Conservation (phyloP, 2,113 vertebrate genomes). For the Leptosomus discolor region DNA sequence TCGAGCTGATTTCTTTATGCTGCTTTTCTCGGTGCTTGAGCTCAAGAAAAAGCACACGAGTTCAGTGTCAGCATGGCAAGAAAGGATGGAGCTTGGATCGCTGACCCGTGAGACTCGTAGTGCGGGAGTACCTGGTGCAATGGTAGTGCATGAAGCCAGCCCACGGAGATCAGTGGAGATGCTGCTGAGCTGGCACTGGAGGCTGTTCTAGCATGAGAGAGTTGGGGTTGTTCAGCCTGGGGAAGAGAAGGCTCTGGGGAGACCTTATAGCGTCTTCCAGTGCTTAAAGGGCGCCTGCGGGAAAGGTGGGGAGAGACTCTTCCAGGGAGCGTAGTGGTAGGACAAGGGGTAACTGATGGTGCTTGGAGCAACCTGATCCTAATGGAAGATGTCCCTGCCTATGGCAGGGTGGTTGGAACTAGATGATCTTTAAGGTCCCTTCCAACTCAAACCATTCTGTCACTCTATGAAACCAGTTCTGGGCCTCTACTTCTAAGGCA, state of each 20-base stretch:
- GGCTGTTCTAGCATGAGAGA: background rate
- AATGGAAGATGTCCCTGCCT: no score
- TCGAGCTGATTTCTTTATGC: background rate
- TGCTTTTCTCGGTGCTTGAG: background rate
- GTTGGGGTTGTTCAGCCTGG: no score
- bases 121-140: background rate
- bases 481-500: background rate
- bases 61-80: background rate
- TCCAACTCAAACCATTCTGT: no score
- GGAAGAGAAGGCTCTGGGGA: no score
- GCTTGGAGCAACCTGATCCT: no score
- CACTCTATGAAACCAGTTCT: background rate
- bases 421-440: no score
- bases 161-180: background rate
- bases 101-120: fast-evolving
- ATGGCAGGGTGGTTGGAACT: no score
- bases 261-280: no score
- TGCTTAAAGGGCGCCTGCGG: no score
- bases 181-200: background rate
- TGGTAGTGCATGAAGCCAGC: background rate
- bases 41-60: background rate
- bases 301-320: no score
- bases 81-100: background rate
- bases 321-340: no score
- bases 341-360: no score